These are phyloP conservation scores for Schizopygopsis pylzovi DNA, from an alignment of 2,797 vertebrate species.

Conservation along the genomic window DNA sequence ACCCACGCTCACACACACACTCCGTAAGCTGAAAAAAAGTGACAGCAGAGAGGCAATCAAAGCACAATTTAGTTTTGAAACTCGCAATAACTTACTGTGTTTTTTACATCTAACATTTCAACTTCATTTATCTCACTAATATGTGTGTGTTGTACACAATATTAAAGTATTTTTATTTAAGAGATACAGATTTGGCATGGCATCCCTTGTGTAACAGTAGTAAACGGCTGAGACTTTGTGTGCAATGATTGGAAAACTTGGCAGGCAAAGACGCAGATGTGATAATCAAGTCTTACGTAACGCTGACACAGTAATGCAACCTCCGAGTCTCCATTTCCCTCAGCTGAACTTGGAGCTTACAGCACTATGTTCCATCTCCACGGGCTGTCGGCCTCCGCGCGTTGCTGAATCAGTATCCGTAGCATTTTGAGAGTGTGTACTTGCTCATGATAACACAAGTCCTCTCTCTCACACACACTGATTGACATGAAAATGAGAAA, in stretches of 20 bases:
- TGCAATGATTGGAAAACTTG: slow-evolving; percentile 50
- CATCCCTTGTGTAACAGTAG: slow-evolving; percentile 32
- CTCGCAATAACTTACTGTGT: background rate
- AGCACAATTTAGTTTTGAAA: slow-evolving; percentile 7
- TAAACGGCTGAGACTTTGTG: slow-evolving; percentile 34
- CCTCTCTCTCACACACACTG: background rate
- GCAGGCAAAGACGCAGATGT: slow-evolving; percentile 57
- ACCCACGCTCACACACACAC: slow-evolving; percentile 22
- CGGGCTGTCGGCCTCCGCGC: slow-evolving; percentile 10
- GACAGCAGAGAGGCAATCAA: background rate
- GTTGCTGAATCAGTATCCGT: slow-evolving; percentile 20
- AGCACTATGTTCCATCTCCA: slow-evolving; percentile 24
- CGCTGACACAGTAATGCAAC: slow-evolving; percentile 48
- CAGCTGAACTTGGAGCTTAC: slow-evolving; percentile 21
- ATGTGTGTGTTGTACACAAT: background rate
- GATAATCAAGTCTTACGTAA: slow-evolving; percentile 57
- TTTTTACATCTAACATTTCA: slow-evolving; percentile 11
- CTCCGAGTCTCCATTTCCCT: slow-evolving; percentile 44
- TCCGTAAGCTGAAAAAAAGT: slow-evolving; percentile 2
- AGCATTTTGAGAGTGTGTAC: slow-evolving; percentile 15
- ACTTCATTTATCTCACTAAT: background rate
- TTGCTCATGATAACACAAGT: background rate
- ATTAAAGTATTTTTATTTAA: slow-evolving; percentile 22
- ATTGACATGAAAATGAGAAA: slow-evolving; percentile 9
- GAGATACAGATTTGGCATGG: background rate